A percentile compares a stretch with the other conserved stretches of the same genome.
phyloP scores from a whole-genome alignment of 2,888 invertebrate species.

The Latrodectus elegans region DNA sequence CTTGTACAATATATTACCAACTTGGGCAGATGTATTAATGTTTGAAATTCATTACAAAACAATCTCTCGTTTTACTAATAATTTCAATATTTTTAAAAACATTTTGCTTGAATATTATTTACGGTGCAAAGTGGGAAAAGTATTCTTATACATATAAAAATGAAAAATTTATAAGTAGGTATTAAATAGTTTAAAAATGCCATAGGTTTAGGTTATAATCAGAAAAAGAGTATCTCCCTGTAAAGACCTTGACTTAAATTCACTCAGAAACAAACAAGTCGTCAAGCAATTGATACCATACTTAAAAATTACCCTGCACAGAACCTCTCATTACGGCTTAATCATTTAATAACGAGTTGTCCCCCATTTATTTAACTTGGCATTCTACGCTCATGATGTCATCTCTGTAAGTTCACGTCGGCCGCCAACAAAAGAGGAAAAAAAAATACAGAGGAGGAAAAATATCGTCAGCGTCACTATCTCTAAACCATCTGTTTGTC shows the following conservation, averaged over 20 bases:
- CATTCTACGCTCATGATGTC: background rate
- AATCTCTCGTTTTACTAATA: too few relatives aligned
- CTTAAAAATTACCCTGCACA: background rate
- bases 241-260: background rate
- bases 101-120: too few relatives aligned
- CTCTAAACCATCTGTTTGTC: background rate
- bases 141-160: too few relatives aligned
- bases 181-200: too few relatives aligned
- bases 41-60: too few relatives aligned
- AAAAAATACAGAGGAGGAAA: background rate
- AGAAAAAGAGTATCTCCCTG: background rate
- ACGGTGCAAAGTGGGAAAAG: too few relatives aligned
- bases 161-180: too few relatives aligned
- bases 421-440: background rate
- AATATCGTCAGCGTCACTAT: background rate
- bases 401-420: background rate
- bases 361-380: background rate
- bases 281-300: background rate
- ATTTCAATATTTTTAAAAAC: too few relatives aligned
- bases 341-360: slow-evolving; percentile 2
- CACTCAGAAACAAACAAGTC: background rate
- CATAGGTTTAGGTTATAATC: too few relatives aligned
- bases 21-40: too few relatives aligned
- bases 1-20: too few relatives aligned
- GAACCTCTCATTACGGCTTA: background rate